These are phyloP conservation scores for Cliona cf. orientalis DNA, from an alignment of 37 sponge, comb jelly and placozoan species.

Conservation along the genomic window DNA sequence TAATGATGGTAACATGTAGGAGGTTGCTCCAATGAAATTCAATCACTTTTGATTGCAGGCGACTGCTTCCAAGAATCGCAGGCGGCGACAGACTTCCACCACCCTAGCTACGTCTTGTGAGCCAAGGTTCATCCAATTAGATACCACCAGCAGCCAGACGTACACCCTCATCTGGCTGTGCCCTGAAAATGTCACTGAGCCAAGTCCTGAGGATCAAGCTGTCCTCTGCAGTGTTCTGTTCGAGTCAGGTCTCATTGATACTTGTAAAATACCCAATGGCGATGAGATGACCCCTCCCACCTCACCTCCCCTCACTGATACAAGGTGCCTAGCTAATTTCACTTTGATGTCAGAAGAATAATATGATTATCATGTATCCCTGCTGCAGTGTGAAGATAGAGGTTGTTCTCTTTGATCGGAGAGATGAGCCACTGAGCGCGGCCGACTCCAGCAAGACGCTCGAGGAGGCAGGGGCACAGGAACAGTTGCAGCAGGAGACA, in stretches of 20 bases:
- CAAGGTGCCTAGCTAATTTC: too few species aligned
- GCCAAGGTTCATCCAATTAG: slow-evolving; percentile 7
- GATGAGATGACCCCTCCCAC: slow-evolving; percentile 3
- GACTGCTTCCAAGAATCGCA: not conserved
- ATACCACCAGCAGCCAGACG: too few species aligned
- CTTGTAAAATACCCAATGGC: not conserved
- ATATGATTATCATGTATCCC: not conserved
- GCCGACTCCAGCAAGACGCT: not conserved
- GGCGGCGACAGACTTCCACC: not conserved
- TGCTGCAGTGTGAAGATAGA: slow-evolving; percentile 5
- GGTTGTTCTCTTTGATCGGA: not conserved
- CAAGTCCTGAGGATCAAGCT: not conserved
- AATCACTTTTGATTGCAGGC: too few species aligned
- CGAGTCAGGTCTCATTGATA: not conserved
- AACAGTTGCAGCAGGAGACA: too few species aligned
- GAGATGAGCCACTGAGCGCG: not conserved
- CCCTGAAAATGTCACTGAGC: not conserved
- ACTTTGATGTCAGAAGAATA: too few species aligned
- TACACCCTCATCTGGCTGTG: slow-evolving; percentile 7
- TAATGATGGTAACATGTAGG: too few species aligned
- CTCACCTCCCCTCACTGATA: not conserved
- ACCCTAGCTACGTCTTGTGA: slow-evolving; percentile 1
- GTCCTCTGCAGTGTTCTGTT: not conserved
- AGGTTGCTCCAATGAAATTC: too few species aligned
- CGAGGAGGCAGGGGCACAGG: not conserved